Base-by-base conservation (phyloP, 2,113 vertebrate genomes). In the Cheilinus undulatus region DNA sequence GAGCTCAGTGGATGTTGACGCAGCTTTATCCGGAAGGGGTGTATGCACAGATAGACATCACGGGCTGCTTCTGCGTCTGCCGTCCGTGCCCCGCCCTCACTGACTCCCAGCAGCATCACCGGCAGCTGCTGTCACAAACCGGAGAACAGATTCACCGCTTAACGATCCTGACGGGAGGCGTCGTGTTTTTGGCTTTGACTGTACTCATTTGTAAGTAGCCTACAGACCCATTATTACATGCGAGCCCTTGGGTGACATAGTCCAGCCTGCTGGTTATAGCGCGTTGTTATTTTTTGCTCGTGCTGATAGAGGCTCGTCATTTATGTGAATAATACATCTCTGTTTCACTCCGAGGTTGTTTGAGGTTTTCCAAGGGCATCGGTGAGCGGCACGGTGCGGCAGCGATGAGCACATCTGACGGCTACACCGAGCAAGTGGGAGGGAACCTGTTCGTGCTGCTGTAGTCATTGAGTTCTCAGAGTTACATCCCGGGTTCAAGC, bases 21-120 rank as follows among this genome's bases (percentile, higher is more conserved):
- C 81, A 89, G 78, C 68, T 43, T 43, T 68, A 19, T 45, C 52
- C 34, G 64, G 50, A 61, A 66, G 75, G 54, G 58, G 79, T 82
- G 77, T 77, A 38, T 62, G 70, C 67, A 48, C 61, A 26, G 32
- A 68, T 12, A 49, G 28, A 30, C 64, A 66, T 57, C 58, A 38
- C 65, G 48, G 50, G 24, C 82, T 66, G 74, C 74, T 48, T 76
- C 82, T 83, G 71, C 86, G 73, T 72, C 82, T 46, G 4, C 54
- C 23, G 63, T 50, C 67, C 43, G 65, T 22, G 70, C 48, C 83
- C 85, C 75, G 67, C 86, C 84, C 77, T 68, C 63, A n/a, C 61
- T 24, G 51, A 30, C 77, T 88, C 69, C 50, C 80, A 77, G 84
- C 81, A 78, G 82, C 84, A 73, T 88, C 84, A 40, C 72, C n/a